These are phyloP conservation scores for Arbacia lixula DNA, from an alignment of 53 echinoderm and acorn worm genomes.

Conservation along the genomic window DNA sequence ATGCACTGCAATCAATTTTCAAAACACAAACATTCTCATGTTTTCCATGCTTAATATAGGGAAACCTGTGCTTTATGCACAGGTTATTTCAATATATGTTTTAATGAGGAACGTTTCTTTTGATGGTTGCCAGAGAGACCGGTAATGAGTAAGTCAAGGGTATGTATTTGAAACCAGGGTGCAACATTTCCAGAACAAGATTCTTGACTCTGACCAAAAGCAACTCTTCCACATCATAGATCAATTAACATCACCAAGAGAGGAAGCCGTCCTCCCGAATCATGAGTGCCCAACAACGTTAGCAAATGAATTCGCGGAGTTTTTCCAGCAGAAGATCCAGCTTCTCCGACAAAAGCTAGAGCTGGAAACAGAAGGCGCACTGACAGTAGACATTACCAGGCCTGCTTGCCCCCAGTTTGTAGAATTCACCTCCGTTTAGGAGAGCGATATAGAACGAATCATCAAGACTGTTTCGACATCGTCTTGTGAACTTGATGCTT, in stretches of 20 bases:
- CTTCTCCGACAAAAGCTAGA: conserved; percentile 18
- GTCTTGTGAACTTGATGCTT: conserved; percentile 52
- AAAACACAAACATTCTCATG: no score
- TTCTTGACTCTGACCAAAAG: no score
- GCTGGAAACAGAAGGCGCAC: conserved; percentile 26
- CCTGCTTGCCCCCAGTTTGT: neutral
- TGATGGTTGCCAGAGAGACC: no score
- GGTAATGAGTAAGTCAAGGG: no score
- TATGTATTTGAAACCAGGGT: no score
- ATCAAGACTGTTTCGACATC: conserved; percentile 29
- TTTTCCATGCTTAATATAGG: no score
- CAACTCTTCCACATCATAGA: conserved; percentile 44
- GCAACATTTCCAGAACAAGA: no score
- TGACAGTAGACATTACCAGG: conserved; percentile 26
- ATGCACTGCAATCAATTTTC: no score
- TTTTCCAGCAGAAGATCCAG: conserved; percentile 36
- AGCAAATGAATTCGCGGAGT: conserved; percentile 36
- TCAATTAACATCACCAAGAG: conserved; percentile 32
- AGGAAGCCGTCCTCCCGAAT: neutral
- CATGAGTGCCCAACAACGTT: neutral
- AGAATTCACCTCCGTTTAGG: conserved; percentile 19
- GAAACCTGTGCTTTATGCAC: no score
- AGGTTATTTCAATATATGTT: no score
- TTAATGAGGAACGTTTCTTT: no score
- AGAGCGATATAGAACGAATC: conserved; percentile 30